Conservation (phyloP, 2,888 invertebrate genomes). For the Busseola fusca region DNA sequence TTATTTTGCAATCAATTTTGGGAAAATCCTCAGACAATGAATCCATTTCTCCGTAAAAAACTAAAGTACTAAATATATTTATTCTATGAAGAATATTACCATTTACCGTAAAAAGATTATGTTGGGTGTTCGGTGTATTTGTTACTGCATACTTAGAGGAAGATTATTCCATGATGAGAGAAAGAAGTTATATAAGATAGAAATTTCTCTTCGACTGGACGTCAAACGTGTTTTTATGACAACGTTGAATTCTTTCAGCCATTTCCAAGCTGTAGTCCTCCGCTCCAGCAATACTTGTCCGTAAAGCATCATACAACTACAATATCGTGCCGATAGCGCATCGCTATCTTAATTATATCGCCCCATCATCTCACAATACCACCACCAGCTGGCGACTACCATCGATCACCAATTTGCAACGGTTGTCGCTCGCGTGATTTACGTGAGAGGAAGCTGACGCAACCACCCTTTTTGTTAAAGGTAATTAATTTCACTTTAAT, state of each 20-base stretch:
- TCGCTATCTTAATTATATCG: slow-evolving; percentile 22
- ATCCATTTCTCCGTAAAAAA: background rate
- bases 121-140: background rate
- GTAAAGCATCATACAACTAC: background rate
- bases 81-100: background rate
- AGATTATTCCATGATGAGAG: background rate
- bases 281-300: background rate
- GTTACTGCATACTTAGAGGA: background rate
- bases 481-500: slow-evolving; percentile 67
- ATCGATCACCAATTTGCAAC: slow-evolving; percentile 66
- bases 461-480: slow-evolving; percentile 51
- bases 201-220: background rate
- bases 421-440: slow-evolving; percentile 61
- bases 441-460: slow-evolving; percentile 48
- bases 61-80: background rate
- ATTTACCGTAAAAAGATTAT: background rate
- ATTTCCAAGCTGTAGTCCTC: background rate
- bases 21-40: background rate
- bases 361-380: slow-evolving; percentile 5
- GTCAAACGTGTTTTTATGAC: background rate
- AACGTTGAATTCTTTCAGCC: background rate
- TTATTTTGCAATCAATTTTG: background rate
- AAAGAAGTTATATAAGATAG: background rate
- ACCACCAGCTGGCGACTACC: slow-evolving; percentile 28
- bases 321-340: slow-evolving; percentile 11